Percentiles rank a stretch among this genome's conserved stretches.
phyloP scores from a whole-genome alignment of 1,140 invertebrate genomes.

The Megathymus violae region DNA sequence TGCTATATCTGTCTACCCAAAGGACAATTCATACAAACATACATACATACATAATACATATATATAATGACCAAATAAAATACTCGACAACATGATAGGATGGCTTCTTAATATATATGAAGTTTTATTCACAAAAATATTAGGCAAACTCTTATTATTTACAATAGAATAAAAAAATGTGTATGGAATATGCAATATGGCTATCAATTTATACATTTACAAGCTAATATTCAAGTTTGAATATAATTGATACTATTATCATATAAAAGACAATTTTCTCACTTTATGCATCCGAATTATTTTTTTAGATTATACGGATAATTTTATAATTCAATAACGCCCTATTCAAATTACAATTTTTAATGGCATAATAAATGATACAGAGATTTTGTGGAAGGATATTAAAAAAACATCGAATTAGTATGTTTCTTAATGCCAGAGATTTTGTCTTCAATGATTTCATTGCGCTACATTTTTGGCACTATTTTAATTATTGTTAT shows the following conservation, averaged over 20 bases:
- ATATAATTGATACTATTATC: background rate
- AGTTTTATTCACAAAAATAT: background rate
- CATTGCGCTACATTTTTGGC: conserved; percentile 33
- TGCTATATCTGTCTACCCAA: no score
- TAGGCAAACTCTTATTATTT: conserved; percentile 2
- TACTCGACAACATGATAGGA: background rate
- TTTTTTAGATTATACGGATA: background rate
- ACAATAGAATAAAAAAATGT: conserved; percentile 4
- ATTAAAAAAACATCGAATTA: no score
- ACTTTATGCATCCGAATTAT: conserved; percentile 1
- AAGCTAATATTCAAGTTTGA: conserved; percentile 8
- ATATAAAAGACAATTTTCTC: conserved; percentile 13
- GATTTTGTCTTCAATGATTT: background rate
- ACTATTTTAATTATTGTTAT: conserved; percentile 35
- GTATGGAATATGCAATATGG: background rate
- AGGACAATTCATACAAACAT: no score
- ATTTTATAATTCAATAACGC: background rate
- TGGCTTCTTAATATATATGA: background rate
- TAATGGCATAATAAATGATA: background rate
- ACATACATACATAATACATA: conserved; percentile 6
- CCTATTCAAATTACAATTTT: background rate
- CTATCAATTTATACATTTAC: conserved; percentile 10
- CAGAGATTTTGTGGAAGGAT: no score
- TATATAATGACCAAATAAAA: conserved; percentile 9
- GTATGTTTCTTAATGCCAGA: background rate